phyloP scores from a whole-genome alignment of 2,888 invertebrate genomes.

The Omphaloscelis lunosa region DNA sequence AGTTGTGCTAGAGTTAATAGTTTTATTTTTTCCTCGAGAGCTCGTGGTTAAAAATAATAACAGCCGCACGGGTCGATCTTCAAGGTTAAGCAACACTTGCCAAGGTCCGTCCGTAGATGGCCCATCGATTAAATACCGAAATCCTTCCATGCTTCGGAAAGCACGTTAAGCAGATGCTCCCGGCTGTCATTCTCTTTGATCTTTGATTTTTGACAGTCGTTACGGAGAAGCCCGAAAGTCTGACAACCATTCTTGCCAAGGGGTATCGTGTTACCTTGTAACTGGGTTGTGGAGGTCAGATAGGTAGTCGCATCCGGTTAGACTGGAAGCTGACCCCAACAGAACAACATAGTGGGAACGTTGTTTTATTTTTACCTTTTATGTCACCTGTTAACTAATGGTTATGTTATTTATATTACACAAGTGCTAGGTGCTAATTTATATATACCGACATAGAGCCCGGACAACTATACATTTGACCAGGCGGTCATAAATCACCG shows the following conservation, averaged over 20 bases:
- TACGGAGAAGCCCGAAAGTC: not conserved
- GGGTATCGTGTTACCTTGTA: not conserved
- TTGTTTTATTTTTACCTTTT: not conserved
- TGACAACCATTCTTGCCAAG: not conserved
- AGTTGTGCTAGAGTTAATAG: not conserved
- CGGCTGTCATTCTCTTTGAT: not conserved
- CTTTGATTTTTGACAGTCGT: not conserved
- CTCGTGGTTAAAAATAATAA: not conserved
- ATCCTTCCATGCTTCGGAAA: not conserved
- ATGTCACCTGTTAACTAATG: not conserved
- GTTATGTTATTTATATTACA: not conserved
- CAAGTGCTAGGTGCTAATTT: slow-evolving; percentile 33
- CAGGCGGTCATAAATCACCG: slow-evolving; percentile 80
- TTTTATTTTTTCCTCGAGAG: not conserved
- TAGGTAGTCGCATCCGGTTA: not conserved
- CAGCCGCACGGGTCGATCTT: not conserved
- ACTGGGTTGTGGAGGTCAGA: not conserved
- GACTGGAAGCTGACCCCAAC: not conserved
- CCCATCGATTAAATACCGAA: not conserved
- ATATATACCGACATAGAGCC: slow-evolving; percentile 25
- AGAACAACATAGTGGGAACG: too few species aligned
- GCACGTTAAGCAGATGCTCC: not conserved
- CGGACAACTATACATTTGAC: slow-evolving; percentile 54
- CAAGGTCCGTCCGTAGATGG: not conserved
- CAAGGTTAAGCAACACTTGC: not conserved